Percentiles rank a stretch among this genome's conserved stretches.
phyloP scores from a whole-genome alignment of 2,797 vertebrate genomes.

The Oreochromis grahami region DNA sequence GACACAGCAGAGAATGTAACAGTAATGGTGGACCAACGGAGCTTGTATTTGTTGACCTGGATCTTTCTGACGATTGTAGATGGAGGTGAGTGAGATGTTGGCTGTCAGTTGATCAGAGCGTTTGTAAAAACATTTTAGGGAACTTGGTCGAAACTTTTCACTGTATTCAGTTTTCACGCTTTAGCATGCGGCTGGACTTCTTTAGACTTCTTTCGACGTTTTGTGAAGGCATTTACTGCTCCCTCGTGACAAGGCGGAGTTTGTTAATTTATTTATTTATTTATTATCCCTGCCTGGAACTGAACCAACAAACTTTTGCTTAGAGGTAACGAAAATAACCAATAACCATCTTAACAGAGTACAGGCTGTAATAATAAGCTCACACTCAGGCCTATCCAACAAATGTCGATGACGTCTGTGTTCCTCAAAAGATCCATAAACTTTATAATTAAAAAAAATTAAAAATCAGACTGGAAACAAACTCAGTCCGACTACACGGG shows the following conservation, averaged over 20 bases:
- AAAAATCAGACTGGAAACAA: not conserved
- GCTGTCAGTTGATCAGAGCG: not conserved
- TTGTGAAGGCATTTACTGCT: not conserved
- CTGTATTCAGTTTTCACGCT: not conserved
- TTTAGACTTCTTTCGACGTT: rapidly evolving
- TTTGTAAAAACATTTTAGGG: not conserved
- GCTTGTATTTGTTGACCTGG: not conserved
- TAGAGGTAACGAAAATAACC: not conserved
- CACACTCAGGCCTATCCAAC: not conserved
- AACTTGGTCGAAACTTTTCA: not conserved
- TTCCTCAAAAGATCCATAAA: not conserved
- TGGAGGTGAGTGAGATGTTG: not conserved
- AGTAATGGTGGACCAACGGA: rapidly evolving
- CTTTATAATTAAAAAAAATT: not conserved
- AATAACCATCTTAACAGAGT: not conserved
- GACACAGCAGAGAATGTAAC: not conserved
- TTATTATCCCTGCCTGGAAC: not conserved
- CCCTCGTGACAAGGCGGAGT: not conserved
- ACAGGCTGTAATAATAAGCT: not conserved
- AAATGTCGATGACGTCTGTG: not conserved
- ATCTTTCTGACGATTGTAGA: not conserved
- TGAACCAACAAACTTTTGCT: not conserved
- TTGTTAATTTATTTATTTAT: not conserved
- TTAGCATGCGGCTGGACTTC: not conserved
- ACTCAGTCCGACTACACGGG: not conserved